Base-by-base conservation (phyloP, 2,888 invertebrate species). In the Sesamia inferens region DNA sequence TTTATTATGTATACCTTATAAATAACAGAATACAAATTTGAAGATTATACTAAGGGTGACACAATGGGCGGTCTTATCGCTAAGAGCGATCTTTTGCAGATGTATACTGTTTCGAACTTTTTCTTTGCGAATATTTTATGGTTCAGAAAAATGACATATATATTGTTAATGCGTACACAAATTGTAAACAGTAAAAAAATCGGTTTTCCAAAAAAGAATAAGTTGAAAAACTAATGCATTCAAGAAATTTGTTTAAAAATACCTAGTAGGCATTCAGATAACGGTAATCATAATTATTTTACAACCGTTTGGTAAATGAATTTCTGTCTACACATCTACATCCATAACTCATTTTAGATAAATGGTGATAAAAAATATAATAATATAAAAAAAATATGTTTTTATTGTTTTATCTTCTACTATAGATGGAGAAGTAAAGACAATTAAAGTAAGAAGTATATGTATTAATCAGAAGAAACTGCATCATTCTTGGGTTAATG, bases 241-340 rank as follows among this genome's bases (percentile, higher is more conserved):
- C n/a, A 59, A n/a, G n/a, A n/a, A 61, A 24, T 70, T 31, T 0
- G 8, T 77, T 24, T 31, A 47, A 74, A 31, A 64, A 58, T 59
- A 76, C 5, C 6, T 5, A 42, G 31, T 19, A 51, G 11, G 7
- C 5, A 57, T 22, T 62, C 13, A 55, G 22, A 0, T 44, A 55
- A 69, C 13, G 44, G 57, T 61, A 1, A 54, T 47, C 22, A 31
- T 58, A 51, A 67, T 57, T 55, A 65, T 55, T 47, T 64, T 22
- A 57, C 13, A 70, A 68, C 70, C 57, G 68, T 62, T 70, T 69
- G 42, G 13, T 57, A 62, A 64, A 63, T 39, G 58, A 22, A 64
- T 8, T 71, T 54, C 7, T 13, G 44, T 54, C n/a, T 44, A 31
- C 31, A 31, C 31, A 39, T 6, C 0, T 59, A 16, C 11, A 48